Evolutionary conservation across 2,113 vertebrate species (phyloP).

Genomic region (Anoplopoma fimbria): DNA sequence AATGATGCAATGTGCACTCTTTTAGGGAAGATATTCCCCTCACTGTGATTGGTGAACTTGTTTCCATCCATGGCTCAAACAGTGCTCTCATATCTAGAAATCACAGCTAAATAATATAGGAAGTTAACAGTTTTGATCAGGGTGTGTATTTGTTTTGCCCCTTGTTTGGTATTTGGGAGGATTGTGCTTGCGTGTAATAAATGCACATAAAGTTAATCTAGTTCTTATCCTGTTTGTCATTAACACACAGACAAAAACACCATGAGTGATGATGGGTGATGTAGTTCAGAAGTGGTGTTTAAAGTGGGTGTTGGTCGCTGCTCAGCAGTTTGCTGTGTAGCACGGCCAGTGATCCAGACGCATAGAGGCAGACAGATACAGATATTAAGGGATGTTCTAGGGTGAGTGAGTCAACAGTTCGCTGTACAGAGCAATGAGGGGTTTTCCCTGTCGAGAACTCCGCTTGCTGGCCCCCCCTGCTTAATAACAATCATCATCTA

Average conservation of each 20-base stretch:
- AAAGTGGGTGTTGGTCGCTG: constrained; percentile 12
- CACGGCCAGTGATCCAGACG: neutral
- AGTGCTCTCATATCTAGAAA: neutral
- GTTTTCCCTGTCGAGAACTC: constrained; percentile 42
- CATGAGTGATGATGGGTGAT: neutral
- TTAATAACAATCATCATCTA: constrained; percentile 42
- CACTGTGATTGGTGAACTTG: neutral
- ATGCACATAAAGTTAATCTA: neutral
- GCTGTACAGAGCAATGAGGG: constrained; percentile 11
- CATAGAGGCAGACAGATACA: constrained; percentile 3
- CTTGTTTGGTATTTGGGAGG: neutral
- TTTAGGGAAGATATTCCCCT: neutral
- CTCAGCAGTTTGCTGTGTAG: neutral
- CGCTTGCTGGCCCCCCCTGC: constrained; percentile 32
- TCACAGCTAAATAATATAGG: neutral
- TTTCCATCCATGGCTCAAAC: constrained; percentile 3
- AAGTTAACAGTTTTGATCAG: neutral
- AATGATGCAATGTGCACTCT: neutral
- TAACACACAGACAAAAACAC: constrained; percentile 6
- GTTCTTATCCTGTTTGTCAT: neutral
- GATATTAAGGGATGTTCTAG: constrained; percentile 12
- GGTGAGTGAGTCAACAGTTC: constrained; percentile 24
- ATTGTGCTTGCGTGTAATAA: neutral
- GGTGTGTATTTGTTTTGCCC: neutral
- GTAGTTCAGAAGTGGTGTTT: constrained; percentile 25